Conservation (phyloP, 2,888 invertebrate genomes). For the Rhaphigaster nebulosa region DNA sequence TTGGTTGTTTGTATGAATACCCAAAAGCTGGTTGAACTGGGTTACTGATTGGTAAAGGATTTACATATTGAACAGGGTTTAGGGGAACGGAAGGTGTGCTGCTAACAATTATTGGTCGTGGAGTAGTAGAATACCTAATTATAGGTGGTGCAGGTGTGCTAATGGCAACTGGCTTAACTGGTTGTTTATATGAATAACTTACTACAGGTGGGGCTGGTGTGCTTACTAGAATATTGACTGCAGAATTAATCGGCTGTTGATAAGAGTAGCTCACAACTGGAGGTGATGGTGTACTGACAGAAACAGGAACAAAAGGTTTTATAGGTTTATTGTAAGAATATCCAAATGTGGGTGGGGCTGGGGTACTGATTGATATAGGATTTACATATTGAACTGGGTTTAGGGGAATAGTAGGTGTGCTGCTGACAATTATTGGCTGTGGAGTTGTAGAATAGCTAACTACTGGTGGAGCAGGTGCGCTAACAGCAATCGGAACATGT, state of each 20-base stretch:
- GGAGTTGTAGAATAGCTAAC: conserved; percentile 49
- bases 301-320: conserved; percentile 23
- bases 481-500: conserved; percentile 61
- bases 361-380: conserved; percentile 61
- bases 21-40: conserved; percentile 61
- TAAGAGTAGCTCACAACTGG: conserved; percentile 62
- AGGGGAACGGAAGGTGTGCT: conserved; percentile 63
- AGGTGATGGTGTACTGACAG: conserved; percentile 58
- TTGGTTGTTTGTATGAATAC: conserved; percentile 60
- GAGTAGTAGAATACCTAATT: conserved; percentile 56
- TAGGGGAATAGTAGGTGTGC: conserved; percentile 62
- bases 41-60: conserved; percentile 54
- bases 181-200: conserved; percentile 42
- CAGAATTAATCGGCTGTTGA: conserved; percentile 46
- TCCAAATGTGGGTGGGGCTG: conserved; percentile 60
- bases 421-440: conserved; percentile 61
- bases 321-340: conserved; percentile 63
- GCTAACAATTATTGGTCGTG: conserved; percentile 58
- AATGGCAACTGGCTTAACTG: conserved; percentile 61
- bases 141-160: conserved; percentile 66
- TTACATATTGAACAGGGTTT: conserved; percentile 64
- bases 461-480: conserved; percentile 61
- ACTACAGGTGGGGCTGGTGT: conserved; percentile 51
- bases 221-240: conserved; percentile 23
- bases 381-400: conserved; percentile 61